phyloP scores from a whole-genome alignment of 2,888 invertebrate species.

The Synergus laeviventris region DNA sequence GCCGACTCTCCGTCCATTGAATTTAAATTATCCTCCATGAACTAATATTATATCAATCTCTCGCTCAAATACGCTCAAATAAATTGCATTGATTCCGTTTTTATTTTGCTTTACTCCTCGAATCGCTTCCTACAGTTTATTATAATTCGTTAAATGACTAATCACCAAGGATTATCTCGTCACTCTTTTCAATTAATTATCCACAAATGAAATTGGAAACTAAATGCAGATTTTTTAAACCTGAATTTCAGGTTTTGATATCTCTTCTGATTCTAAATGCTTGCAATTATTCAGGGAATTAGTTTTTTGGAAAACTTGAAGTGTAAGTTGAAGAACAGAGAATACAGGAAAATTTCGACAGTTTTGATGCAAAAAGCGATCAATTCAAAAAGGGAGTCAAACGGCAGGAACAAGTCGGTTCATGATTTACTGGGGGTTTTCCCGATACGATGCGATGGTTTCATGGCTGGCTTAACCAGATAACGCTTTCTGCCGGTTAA shows the following conservation, averaged over 20 bases:
- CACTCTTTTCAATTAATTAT: constrained; percentile 19
- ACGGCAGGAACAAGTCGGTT: constrained; percentile 23
- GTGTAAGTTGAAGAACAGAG: background rate
- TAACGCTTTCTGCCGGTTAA: constrained; percentile 34
- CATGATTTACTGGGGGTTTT: constrained; percentile 32
- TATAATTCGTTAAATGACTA: background rate
- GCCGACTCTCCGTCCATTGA: constrained; percentile 20
- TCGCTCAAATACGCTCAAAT: background rate
- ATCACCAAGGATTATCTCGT: background rate
- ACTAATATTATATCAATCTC: constrained; percentile 26
- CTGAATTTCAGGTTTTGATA: background rate
- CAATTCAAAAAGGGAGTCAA: constrained; percentile 18
- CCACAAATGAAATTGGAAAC: background rate
- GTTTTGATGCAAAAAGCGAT: background rate
- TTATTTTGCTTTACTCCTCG: background rate
- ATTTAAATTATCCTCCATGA: constrained; percentile 21
- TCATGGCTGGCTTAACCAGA: constrained; percentile 33
- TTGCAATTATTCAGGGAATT: background rate
- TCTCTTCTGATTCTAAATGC: background rate
- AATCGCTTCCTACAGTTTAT: constrained; percentile 18
- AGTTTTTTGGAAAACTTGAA: background rate
- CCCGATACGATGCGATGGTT: constrained; percentile 7
- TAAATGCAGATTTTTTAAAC: background rate
- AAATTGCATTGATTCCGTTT: constrained; percentile 1
- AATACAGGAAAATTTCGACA: background rate